Evolutionary conservation across 2,797 vertebrate genomes (phyloP), one percentile per base, ranked within the genome.

Genomic region (Dromococcyx pavoninus): DNA sequence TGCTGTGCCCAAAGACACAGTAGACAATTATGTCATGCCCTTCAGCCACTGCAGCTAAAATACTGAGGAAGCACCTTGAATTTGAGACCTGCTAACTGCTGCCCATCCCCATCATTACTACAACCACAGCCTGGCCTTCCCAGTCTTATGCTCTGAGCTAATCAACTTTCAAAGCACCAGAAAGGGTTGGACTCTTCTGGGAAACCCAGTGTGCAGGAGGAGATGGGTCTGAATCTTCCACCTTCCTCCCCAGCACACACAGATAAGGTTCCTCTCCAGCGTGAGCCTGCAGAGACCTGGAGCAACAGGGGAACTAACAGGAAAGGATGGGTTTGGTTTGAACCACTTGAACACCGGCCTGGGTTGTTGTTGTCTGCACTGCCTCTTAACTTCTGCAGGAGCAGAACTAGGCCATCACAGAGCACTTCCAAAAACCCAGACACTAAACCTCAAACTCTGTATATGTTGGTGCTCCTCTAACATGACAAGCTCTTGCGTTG

Each of bases 341-440:
- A 74, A 64, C 13, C 56, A 58, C 70, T n/a, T 23, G 16, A 48
- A n/a, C 46, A 41, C 0, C 3, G 7, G 17, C 37, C 65, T 32
- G 28, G 53, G 79, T 33, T n/a, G n/a, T n/a, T 77, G 25, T 0
- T 85, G 39, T 62, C 50, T 56, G 70, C 15, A 16, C 50, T 5
- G 9, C 3, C 50, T 39, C 81, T 51, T 3, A 46, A 62, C n/a
- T 89, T 80, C 64, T 86, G 44, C 61, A 80, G 50, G 43, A 89
- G 72, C 48, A 64, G 65, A 95, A 91, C 10, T 27, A 86, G 91
- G 79, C 88, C 86, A 83, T 32, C 69, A 43, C 69, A 75, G 79
- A 86, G 50, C 41, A 18, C 41, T 90, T 80, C 25, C 51, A 24
- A 71, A 94, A 48, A 46, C 32, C 43, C 75, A 48, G 85, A 13